Evolutionary conservation across 2,113 vertebrate species (phyloP).

Genomic region (Microtus richardsoni): DNA sequence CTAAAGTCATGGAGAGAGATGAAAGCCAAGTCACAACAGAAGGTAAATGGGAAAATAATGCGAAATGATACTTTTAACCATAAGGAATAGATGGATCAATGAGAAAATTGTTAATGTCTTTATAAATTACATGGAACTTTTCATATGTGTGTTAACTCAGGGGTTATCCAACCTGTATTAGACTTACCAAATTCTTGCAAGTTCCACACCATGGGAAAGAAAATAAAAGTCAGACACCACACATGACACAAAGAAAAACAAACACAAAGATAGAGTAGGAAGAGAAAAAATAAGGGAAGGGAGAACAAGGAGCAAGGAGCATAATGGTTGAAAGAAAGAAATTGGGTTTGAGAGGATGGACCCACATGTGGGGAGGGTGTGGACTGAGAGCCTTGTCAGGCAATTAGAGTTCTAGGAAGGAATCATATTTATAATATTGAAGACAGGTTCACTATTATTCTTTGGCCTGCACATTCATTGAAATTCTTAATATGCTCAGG

Average conservation of each 20-base stretch:
- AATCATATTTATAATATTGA: accelerated
- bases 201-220: accelerated
- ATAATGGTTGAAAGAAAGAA: too few species aligned
- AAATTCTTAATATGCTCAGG: neutral
- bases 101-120: neutral
- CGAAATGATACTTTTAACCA: neutral
- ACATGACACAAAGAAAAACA: neutral
- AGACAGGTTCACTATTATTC: neutral
- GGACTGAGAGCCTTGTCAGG: accelerated
- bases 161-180: neutral
- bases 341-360: accelerated
- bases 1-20: neutral
- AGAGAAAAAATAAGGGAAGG: neutral
- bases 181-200: neutral
- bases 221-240: neutral
- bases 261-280: neutral
- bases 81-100: neutral
- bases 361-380: accelerated
- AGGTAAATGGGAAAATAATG: neutral
- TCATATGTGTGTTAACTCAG: neutral
- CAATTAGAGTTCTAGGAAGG: accelerated
- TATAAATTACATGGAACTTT: neutral
- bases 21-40: accelerated
- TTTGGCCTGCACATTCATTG: too few species aligned
- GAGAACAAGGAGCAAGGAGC: accelerated